Evolutionary conservation across 2,113 vertebrate genomes (phyloP).

Genomic region (Cettia cetti): DNA sequence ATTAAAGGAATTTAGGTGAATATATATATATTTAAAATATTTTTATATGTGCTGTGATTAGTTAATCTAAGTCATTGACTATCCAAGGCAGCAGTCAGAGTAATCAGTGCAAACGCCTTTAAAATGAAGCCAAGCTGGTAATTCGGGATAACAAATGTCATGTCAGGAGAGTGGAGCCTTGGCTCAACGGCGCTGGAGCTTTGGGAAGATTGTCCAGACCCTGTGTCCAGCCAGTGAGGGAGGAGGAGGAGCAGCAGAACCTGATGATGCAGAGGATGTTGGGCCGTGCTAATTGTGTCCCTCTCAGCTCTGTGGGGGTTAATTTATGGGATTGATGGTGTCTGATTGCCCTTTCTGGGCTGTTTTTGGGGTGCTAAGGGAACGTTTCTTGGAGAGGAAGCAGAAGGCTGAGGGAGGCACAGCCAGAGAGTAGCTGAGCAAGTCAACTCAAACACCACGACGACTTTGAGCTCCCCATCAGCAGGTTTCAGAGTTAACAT

Average conservation of each 20-base stretch:
- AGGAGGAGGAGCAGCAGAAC: not conserved
- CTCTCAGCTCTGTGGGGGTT: fast-evolving
- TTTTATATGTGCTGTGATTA: conserved; percentile 13
- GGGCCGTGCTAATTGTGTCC: fast-evolving
- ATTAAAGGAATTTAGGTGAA: conserved; percentile 36
- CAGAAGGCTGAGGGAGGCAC: not conserved
- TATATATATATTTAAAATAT: conserved; percentile 12
- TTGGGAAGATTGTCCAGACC: not conserved
- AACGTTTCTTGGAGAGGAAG: not conserved
- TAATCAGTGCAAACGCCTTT: conserved; percentile 48
- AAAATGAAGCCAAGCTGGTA: conserved; percentile 42
- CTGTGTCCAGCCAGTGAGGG: not conserved
- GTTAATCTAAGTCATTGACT: conserved; percentile 65
- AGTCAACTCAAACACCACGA: fast-evolving
- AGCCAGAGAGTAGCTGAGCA: not conserved
- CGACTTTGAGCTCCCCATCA: not conserved
- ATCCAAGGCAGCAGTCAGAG: conserved; percentile 16
- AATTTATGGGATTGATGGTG: not conserved
- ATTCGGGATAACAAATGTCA: conserved; percentile 9
- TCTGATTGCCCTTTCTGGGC: fast-evolving
- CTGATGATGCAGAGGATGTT: not conserved
- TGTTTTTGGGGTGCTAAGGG: not conserved
- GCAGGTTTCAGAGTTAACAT: not conserved
- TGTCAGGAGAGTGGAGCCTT: not conserved
- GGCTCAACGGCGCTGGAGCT: not conserved